Evolutionary conservation across 2,113 vertebrate genomes (phyloP).

Genomic region (Lucifuga dentata): DNA sequence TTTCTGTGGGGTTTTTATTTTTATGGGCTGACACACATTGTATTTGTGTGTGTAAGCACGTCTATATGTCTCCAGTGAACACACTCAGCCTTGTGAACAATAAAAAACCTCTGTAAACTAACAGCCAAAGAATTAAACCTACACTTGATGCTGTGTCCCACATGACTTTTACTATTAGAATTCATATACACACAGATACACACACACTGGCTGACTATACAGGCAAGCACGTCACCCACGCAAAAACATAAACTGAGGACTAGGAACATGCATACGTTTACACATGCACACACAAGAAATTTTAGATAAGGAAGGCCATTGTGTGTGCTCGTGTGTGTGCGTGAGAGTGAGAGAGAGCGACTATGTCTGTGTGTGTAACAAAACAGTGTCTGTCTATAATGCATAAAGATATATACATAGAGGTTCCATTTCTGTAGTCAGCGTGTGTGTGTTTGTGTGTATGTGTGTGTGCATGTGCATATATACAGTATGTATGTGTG

Average conservation of each 20-base stretch:
- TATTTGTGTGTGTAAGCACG: conserved; percentile 17
- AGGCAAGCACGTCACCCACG: conserved; percentile 6
- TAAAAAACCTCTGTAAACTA: conserved; percentile 52
- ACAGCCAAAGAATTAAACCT: conserved; percentile 57
- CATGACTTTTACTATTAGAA: conserved; percentile 24
- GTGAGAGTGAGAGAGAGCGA: no score
- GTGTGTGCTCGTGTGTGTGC: no score
- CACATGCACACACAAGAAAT: neutral
- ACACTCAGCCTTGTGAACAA: conserved; percentile 38
- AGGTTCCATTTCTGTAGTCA: no score
- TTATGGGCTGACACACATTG: conserved; percentile 41
- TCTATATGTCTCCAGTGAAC: conserved; percentile 38
- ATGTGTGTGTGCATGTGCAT: neutral
- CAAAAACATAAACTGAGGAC: neutral
- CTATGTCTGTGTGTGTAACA: neutral
- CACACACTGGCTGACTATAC: no score
- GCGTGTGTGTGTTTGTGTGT: neutral
- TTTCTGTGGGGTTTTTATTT: conserved; percentile 57
- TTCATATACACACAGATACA: conserved; percentile 17
- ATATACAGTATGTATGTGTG: no score
- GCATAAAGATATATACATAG: no score
- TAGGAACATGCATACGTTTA: conserved; percentile 4
- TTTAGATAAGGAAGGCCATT: no score
- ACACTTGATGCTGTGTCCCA: conserved; percentile 27
- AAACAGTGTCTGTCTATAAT: no score